phyloP scores from a whole-genome alignment of 2,888 invertebrate species.

The Trachelus troglodyta region DNA sequence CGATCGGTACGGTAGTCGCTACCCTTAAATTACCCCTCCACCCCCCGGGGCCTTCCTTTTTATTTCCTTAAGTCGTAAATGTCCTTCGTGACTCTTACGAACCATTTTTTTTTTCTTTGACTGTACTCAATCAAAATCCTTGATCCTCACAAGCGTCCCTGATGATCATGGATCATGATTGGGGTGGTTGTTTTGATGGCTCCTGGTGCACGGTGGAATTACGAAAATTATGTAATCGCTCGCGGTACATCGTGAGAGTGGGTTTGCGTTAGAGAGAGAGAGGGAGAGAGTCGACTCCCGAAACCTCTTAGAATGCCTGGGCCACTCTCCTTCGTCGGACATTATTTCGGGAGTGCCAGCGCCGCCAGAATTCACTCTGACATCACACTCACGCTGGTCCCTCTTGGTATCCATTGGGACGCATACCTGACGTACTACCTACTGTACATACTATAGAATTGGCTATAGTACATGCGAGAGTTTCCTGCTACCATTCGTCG shows the following conservation, averaged over 20 bases:
- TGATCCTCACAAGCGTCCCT: background rate
- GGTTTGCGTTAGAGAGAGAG: background rate
- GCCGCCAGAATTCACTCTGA: constrained; percentile 33
- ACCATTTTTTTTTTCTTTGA: background rate
- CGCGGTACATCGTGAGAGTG: background rate
- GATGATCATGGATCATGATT: background rate
- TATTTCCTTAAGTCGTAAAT: background rate
- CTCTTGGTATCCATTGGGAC: background rate
- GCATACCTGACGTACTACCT: background rate
- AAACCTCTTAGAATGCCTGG: constrained; percentile 12
- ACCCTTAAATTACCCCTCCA: background rate
- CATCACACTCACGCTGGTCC: background rate
- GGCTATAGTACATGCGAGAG: background rate
- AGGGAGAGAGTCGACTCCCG: constrained; percentile 2
- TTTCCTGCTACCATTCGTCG: background rate
- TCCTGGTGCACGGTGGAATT: constrained; percentile 17
- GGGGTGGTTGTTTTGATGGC: background rate
- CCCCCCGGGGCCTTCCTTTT: background rate
- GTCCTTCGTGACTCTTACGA: background rate
- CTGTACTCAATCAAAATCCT: background rate
- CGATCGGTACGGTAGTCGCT: background rate
- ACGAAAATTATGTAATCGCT: constrained; percentile 40
- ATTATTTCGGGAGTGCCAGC: constrained; percentile 60
- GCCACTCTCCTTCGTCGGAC: constrained; percentile 34
- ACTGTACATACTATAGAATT: background rate